These are phyloP conservation scores for Diabrotica balteata DNA, from an alignment of 2,888 invertebrate genomes.

Conservation along the genomic window DNA sequence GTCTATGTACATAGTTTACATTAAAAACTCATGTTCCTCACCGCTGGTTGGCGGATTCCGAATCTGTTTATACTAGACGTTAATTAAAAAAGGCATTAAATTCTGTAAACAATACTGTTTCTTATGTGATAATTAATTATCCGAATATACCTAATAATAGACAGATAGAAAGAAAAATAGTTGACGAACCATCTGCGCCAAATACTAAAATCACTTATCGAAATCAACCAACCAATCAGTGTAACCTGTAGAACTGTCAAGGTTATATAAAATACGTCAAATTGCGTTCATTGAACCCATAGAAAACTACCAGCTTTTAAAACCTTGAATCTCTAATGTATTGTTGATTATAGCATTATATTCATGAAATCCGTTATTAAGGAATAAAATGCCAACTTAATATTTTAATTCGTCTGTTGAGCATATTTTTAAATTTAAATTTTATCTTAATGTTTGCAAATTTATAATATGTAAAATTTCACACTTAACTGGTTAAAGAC, in stretches of 20 bases:
- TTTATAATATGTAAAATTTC: conserved; percentile 17
- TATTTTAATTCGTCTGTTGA: conserved; percentile 10
- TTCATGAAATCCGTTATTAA: conserved; percentile 28
- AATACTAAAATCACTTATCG: not conserved
- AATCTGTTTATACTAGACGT: too few species aligned
- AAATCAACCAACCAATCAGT: conserved; percentile 6
- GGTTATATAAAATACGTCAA: conserved; percentile 10
- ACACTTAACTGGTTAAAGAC: conserved; percentile 24
- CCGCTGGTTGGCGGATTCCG: too few species aligned
- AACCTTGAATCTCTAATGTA: conserved; percentile 15
- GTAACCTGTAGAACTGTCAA: conserved; percentile 5
- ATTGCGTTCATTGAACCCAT: conserved; percentile 15
- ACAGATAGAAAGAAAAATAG: too few species aligned
- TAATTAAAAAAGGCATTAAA: too few species aligned
- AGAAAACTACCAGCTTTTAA: conserved; percentile 11
- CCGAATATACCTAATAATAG: too few species aligned
- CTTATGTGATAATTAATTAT: too few species aligned
- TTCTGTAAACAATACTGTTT: too few species aligned
- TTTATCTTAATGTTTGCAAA: conserved; percentile 26
- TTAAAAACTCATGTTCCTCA: too few species aligned
- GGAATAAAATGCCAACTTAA: not conserved
- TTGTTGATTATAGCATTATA: conserved; percentile 5
- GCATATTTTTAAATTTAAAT: conserved; percentile 27
- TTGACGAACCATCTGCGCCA: too few species aligned
- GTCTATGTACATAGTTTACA: too few species aligned